Conservation (phyloP, 2,113 vertebrate genomes). For the Tinamus guttatus region DNA sequence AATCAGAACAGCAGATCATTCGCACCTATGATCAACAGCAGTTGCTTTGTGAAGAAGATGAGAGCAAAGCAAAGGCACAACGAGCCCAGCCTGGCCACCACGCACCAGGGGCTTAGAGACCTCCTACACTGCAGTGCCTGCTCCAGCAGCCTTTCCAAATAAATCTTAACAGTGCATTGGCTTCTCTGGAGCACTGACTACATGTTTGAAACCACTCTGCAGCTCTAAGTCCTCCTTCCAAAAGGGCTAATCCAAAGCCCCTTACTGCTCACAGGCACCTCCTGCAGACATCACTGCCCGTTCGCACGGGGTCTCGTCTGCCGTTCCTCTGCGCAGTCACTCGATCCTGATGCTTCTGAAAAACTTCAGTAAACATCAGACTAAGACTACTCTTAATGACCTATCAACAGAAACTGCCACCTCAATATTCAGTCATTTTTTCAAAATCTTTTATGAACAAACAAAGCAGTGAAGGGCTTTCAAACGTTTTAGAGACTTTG, state of each 20-base stretch:
- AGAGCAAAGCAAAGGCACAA: not conserved
- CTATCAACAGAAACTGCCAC: not conserved
- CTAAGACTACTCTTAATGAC: not conserved
- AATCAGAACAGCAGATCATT: not conserved
- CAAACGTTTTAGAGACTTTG: not conserved
- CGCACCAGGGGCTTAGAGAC: not conserved
- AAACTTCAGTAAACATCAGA: not conserved
- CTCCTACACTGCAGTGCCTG: not conserved
- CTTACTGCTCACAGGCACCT: not conserved
- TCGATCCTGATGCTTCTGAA: not conserved
- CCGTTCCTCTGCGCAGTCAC: not conserved
- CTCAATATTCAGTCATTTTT: not conserved
- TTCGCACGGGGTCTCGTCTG: not conserved
- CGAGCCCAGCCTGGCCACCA: no score
- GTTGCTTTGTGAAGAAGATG: not conserved
- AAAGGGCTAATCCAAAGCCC: not conserved
- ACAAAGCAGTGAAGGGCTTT: not conserved
- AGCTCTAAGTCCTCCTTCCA: rapidly evolving
- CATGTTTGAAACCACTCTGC: not conserved
- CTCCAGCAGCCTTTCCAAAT: not conserved
- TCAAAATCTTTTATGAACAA: not conserved
- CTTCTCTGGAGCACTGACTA: not conserved
- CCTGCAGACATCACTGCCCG: not conserved
- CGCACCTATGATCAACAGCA: not conserved
- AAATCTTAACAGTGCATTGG: not conserved